Evolutionary conservation across 1,140 invertebrate species (phyloP).

Genomic region (Ceratoteleas bidentatus): DNA sequence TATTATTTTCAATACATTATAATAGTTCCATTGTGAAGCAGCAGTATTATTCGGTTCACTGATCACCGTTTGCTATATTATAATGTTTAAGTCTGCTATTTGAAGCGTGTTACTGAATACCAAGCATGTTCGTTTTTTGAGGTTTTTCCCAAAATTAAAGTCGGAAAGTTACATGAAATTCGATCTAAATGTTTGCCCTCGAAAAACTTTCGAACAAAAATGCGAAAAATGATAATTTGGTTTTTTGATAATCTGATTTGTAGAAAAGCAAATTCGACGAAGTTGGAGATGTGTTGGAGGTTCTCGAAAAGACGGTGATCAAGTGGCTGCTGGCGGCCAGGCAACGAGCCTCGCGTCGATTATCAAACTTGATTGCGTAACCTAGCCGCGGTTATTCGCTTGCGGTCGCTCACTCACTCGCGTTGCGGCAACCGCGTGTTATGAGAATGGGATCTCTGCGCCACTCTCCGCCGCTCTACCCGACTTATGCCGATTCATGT

Average conservation of each 20-base stretch:
- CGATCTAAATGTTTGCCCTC: too few relatives aligned
- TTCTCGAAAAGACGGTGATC: conserved; percentile 20
- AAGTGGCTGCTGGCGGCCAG: conserved; percentile 26
- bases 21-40: too few relatives aligned
- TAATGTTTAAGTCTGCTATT: too few relatives aligned
- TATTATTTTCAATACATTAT: too few relatives aligned
- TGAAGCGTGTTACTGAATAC: too few relatives aligned
- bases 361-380: conserved; percentile 75
- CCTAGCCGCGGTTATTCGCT: conserved; percentile 66
- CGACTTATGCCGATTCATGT: conserved; percentile 41
- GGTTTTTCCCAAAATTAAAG: too few relatives aligned
- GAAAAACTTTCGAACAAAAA: too few relatives aligned
- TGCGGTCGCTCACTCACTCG: conserved; percentile 61
- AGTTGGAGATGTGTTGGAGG: too few relatives aligned
- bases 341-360: conserved; percentile 66
- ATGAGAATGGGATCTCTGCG: conserved; percentile 64
- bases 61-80: too few relatives aligned
- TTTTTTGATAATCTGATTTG: not conserved
- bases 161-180: too few relatives aligned
- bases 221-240: not conserved
- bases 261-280: not conserved
- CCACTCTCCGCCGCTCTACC: conserved; percentile 44
- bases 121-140: too few relatives aligned
- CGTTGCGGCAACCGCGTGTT: conserved; percentile 66
- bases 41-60: too few relatives aligned